These are phyloP conservation scores for Psittacula derbiana DNA, from an alignment of 2,797 vertebrate genomes.

Conservation along the genomic window DNA sequence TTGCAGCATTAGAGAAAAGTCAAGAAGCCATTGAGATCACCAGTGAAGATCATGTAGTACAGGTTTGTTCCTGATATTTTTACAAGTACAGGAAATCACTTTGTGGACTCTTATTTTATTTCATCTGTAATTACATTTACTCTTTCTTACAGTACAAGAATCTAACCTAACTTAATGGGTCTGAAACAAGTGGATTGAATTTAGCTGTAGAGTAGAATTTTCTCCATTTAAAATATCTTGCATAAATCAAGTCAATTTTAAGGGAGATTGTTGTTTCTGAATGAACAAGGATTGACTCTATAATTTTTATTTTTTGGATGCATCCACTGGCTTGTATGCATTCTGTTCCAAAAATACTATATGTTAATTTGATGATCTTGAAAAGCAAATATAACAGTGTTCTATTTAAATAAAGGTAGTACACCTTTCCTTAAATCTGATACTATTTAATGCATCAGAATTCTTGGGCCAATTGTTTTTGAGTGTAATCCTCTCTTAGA, in stretches of 20 bases:
- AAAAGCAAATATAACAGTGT: background rate
- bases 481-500: background rate
- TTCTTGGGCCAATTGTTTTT: background rate
- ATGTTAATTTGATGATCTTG: background rate
- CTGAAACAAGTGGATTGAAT: background rate
- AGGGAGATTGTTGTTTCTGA: background rate
- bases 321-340: background rate
- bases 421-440: background rate
- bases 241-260: background rate
- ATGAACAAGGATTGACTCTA: background rate
- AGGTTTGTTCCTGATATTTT: conserved; percentile 79
- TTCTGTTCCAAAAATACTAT: background rate
- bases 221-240: background rate
- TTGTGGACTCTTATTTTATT: background rate
- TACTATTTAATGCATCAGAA: background rate
- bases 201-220: background rate
- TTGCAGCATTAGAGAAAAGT: conserved; percentile 95
- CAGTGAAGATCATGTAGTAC: conserved; percentile 94
- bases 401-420: background rate
- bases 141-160: background rate
- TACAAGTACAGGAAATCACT: background rate
- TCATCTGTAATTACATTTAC: background rate
- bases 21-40: conserved; percentile 98
- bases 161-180: background rate
- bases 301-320: background rate